Conservation (phyloP, 2,888 invertebrate species). For the Protonemura montana region DNA sequence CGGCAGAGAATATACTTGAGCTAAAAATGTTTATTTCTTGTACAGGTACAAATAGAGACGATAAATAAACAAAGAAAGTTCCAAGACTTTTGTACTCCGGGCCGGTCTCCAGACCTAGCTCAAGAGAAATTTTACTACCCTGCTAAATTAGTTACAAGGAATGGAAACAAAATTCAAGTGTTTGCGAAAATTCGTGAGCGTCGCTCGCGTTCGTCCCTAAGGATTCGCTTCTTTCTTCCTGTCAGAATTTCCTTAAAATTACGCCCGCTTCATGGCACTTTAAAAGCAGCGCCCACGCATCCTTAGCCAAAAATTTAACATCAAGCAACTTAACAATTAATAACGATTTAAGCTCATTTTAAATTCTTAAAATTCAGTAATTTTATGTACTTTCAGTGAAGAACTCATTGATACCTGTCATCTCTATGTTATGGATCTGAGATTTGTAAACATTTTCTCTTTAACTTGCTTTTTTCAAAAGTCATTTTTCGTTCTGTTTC, state of each 20-base stretch:
- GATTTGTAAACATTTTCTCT: no score
- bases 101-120: no score
- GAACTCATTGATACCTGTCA: not conserved
- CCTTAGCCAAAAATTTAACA: not conserved
- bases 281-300: not conserved
- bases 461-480: no score
- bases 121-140: no score
- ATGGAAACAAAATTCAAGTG: not conserved
- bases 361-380: not conserved
- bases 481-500: no score
- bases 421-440: no score
- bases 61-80: no score
- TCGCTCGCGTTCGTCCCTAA: not conserved
- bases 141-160: not conserved
- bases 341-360: not conserved
- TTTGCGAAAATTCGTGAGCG: not conserved
- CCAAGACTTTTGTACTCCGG: no score
- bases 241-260: not conserved
- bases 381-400: not conserved
- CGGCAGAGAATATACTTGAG: no score
- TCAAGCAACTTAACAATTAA: not conserved
- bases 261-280: not conserved
- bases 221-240: not conserved
- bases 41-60: no score
- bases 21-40: no score